A percentile compares a stretch with the other conserved stretches of the same genome.
phyloP scores from a whole-genome alignment of 2,888 invertebrate species.

The Salpingus planirostris region DNA sequence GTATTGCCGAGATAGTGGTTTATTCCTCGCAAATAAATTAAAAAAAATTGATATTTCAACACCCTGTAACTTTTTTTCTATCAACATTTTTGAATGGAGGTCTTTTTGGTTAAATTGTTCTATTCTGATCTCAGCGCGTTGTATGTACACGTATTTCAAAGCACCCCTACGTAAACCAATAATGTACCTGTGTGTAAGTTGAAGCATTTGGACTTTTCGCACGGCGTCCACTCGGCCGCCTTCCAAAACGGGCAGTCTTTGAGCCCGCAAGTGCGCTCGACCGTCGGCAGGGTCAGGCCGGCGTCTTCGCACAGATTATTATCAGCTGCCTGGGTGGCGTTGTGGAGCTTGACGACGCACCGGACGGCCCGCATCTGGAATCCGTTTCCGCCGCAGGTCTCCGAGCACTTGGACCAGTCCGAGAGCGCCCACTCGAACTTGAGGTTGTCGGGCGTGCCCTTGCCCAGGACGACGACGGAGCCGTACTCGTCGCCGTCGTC shows the following conservation, averaged over 20 bases:
- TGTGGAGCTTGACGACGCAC: conserved; percentile 57
- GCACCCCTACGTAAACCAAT: not conserved
- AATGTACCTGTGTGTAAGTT: conserved; percentile 57
- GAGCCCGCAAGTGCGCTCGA: conserved; percentile 56
- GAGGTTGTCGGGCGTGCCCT: conserved; percentile 42
- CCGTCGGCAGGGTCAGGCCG: conserved; percentile 55
- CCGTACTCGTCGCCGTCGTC: conserved; percentile 24
- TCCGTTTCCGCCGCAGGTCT: conserved; percentile 72
- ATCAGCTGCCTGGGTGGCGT: conserved; percentile 51
- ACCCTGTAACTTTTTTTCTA: too few species aligned
- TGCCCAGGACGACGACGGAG: conserved; percentile 33
- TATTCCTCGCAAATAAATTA: too few species aligned
- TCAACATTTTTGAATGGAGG: not conserved
- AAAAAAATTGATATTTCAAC: too few species aligned
- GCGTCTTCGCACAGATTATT: conserved; percentile 62
- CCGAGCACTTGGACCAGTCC: conserved; percentile 81
- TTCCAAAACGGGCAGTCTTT: conserved; percentile 68
- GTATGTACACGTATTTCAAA: not conserved
- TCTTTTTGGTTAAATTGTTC: conserved; percentile 1
- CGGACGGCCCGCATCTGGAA: conserved; percentile 61
- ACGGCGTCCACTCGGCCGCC: conserved; percentile 60
- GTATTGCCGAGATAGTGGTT: too few species aligned
- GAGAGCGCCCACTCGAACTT: conserved; percentile 73
- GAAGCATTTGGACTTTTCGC: conserved; percentile 65
- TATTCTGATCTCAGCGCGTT: not conserved